Evolutionary conservation across 2,888 invertebrate species (phyloP), one percentile per base, ranked within the genome.

Genomic region (Idaea biselata): DNA sequence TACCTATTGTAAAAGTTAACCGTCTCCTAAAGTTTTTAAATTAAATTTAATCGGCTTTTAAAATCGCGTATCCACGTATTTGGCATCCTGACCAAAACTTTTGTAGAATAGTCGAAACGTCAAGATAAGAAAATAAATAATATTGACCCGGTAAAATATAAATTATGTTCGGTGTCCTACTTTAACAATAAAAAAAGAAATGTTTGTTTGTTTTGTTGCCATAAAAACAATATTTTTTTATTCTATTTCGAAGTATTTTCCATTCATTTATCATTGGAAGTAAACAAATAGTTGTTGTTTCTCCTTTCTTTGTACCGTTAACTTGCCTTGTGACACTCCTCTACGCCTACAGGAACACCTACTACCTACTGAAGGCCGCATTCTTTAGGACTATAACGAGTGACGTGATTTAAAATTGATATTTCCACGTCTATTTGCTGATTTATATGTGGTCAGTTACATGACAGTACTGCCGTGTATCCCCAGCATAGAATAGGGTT

Each of bases 261-360:
- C 25, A 25, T 25, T 5, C 25, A 25, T 25, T 25, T 1, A 44
- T 11, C 44, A 44, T 44, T 44, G 18, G 64, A 58, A 55, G 63
- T 61, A 58, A 63, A 65, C 32, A 58, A 62, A 63, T 63, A 60
- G 57, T 59, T 65, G 64, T 65, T 67, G 66, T 72, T 61, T 66
- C 65, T 66, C 63, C 58, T 61, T 66, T 65, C 60, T 63, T 67
- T 64, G 61, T 62, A 63, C 69, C 65, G 70, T 72, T 72, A 72
- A 67, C 63, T 65, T 64, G 59, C 61, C 66, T 61, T 68, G 66
- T 63, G 61, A 59, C 64, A 65, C 65, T 69, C 63, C 69, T 57
- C 66, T 64, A 68, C 68, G 68, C 72, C 72, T 67, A 72, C 72
- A 62, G 58, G 63, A 63, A 56, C 18, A 56, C 18, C 18, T 56